phyloP scores from a whole-genome alignment of 1,140 invertebrate genomes.

The Antheraea pernyi region DNA sequence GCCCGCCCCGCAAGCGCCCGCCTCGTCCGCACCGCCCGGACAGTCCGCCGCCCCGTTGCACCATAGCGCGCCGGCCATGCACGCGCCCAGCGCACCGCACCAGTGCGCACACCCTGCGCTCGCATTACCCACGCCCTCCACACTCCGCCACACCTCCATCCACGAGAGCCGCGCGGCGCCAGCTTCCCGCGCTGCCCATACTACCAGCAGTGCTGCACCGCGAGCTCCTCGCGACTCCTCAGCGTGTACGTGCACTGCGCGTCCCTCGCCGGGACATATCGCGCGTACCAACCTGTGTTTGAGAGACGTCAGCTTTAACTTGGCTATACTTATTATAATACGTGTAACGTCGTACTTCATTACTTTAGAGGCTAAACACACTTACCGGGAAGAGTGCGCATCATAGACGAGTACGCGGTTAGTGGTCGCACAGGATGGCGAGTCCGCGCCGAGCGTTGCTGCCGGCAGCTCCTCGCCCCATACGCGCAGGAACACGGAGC shows the following conservation, averaged over 20 bases:
- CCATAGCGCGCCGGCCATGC: slow-evolving; percentile 52
- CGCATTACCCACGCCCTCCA: slow-evolving; percentile 43
- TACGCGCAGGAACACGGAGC: slow-evolving; percentile 86
- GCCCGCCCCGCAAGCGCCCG: slow-evolving; percentile 58
- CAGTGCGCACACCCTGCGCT: slow-evolving; percentile 41
- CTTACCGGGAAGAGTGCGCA: slow-evolving; percentile 78
- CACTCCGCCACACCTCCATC: slow-evolving; percentile 65
- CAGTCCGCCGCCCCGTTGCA: slow-evolving; percentile 53
- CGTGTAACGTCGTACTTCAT: too few relatives aligned
- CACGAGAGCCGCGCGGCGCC: slow-evolving; percentile 49
- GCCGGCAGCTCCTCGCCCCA: slow-evolving; percentile 80
- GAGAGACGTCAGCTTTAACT: not conserved
- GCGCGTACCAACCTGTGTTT: slow-evolving; percentile 81
- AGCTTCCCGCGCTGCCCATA: slow-evolving; percentile 56
- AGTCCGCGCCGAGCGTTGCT: slow-evolving; percentile 54
- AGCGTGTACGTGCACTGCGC: slow-evolving; percentile 79
- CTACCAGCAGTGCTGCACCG: slow-evolving; percentile 47
- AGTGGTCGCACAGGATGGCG: slow-evolving; percentile 81
- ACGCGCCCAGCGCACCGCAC: slow-evolving; percentile 57
- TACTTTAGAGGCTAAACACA: not conserved
- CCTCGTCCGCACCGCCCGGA: slow-evolving; percentile 57
- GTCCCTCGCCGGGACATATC: slow-evolving; percentile 86
- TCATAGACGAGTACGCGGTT: slow-evolving; percentile 84
- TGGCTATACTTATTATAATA: too few relatives aligned
- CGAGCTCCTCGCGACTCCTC: slow-evolving; percentile 58